A percentile compares a stretch with the other conserved stretches of the same genome.
Evolutionary conservation across 2,797 vertebrate genomes (phyloP).

Genomic region (Stomatorhinus walkeri): DNA sequence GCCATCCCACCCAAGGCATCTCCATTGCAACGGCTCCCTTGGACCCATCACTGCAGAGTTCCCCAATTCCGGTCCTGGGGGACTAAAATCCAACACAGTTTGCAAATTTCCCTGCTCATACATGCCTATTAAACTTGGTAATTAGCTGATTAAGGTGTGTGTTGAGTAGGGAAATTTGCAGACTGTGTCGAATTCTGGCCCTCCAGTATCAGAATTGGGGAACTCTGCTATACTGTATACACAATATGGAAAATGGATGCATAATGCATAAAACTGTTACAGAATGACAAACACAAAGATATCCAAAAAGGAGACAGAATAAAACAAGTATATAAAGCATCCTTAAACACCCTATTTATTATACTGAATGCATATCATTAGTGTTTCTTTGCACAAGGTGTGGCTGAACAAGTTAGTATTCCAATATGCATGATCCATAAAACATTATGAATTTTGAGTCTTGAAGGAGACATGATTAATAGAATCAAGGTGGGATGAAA

Average conservation of each 20-base stretch:
- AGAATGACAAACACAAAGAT: neutral
- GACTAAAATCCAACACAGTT: neutral
- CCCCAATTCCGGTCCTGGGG: neutral
- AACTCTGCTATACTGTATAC: neutral
- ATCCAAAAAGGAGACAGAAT: neutral
- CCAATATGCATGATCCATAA: neutral
- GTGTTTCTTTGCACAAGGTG: neutral
- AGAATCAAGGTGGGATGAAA: neutral
- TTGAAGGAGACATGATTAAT: neutral
- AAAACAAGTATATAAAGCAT: neutral
- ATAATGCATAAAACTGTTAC: neutral
- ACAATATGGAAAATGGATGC: neutral
- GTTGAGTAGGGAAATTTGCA: neutral
- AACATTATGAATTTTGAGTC: neutral
- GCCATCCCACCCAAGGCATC: neutral
- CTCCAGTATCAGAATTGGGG: neutral
- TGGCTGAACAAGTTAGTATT: neutral
- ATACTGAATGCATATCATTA: neutral
- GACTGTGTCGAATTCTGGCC: neutral
- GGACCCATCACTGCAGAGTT: neutral
- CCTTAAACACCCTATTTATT: neutral
- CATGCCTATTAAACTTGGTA: neutral
- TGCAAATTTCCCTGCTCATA: neutral
- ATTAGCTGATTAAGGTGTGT: slow-evolving; percentile 1
- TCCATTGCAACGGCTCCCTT: neutral